Percentiles rank a stretch among this genome's conserved stretches.
Evolutionary conservation across 1,140 invertebrate species (phyloP).

Genomic region (Panagrolaimus sp.): DNA sequence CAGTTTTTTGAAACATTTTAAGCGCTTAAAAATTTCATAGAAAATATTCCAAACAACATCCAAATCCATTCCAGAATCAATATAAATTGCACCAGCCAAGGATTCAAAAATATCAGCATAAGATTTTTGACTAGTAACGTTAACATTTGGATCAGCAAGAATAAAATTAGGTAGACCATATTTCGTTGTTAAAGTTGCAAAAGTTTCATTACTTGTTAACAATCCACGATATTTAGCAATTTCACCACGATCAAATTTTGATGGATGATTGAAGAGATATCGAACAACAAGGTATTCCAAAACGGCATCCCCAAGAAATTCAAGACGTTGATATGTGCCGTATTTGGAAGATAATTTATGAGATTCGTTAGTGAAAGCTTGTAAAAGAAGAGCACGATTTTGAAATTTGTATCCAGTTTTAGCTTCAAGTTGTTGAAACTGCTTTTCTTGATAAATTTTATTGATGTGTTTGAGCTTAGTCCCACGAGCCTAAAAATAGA

Average conservation of each 20-base stretch:
- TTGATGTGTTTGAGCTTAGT: too few relatives aligned
- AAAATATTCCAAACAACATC: slow-evolving; percentile 94
- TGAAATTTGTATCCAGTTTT: slow-evolving; percentile 71
- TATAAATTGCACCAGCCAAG: slow-evolving; percentile 89
- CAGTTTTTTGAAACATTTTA: too few relatives aligned
- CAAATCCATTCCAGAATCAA: slow-evolving; percentile 87
- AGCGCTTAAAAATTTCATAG: slow-evolving; percentile 75
- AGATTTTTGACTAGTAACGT: slow-evolving; percentile 83
- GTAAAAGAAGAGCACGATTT: slow-evolving; percentile 71
- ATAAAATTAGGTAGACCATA: slow-evolving; percentile 22
- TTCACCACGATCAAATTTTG: slow-evolving; percentile 80
- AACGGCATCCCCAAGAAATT: slow-evolving; percentile 96
- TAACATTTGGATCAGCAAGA: slow-evolving; percentile 65
- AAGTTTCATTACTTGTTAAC: slow-evolving; percentile 97
- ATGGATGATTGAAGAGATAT: slow-evolving; percentile 87
- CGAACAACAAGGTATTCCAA: slow-evolving; percentile 92
- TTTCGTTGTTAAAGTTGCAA: slow-evolving; percentile 84
- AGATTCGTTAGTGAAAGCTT: slow-evolving; percentile 93
- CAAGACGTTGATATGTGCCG: slow-evolving; percentile 90
- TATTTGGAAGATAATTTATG: slow-evolving; percentile 87
- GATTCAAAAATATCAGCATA: slow-evolving; percentile 98
- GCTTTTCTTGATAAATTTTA: slow-evolving; percentile 53
- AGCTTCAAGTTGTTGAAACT: slow-evolving; percentile 77
- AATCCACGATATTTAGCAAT: slow-evolving; percentile 92
- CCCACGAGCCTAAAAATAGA: too few relatives aligned